Evolutionary conservation across 2,888 invertebrate genomes (phyloP).

Genomic region (Lottia scabra): DNA sequence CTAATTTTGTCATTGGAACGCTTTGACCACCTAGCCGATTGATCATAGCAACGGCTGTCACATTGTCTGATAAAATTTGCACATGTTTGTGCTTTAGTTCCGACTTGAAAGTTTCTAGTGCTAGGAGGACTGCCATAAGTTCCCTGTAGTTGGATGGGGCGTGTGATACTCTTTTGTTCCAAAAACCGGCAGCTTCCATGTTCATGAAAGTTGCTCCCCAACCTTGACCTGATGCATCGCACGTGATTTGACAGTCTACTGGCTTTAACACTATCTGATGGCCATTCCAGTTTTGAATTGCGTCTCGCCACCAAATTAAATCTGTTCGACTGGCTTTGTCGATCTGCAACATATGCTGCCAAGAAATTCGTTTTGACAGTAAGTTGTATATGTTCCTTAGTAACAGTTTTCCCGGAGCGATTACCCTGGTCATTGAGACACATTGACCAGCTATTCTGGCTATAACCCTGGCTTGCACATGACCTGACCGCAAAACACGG

Average conservation of each 20-base stretch:
- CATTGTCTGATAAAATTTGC: neutral
- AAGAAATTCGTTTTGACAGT: neutral
- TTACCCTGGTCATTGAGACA: neutral
- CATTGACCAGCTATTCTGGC: slow-evolving; percentile 7
- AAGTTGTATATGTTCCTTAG: neutral
- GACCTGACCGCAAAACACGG: neutral
- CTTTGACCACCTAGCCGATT: slow-evolving; percentile 7
- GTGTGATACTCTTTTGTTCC: neutral
- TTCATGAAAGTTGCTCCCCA: neutral
- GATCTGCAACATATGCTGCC: neutral
- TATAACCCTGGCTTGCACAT: neutral
- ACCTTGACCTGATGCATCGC: neutral
- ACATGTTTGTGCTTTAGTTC: slow-evolving; percentile 1
- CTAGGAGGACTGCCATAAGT: slow-evolving; percentile 7
- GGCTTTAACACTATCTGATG: neutral
- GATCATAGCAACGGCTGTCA: slow-evolving; percentile 8
- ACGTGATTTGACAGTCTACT: no score
- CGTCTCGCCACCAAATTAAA: slow-evolving; percentile 6
- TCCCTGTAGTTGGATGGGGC: slow-evolving; percentile 7
- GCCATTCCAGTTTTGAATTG: neutral
- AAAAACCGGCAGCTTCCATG: slow-evolving; percentile 8
- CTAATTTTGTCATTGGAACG: neutral
- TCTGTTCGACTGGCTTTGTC: neutral
- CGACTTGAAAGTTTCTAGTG: neutral
- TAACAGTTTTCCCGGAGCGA: slow-evolving; percentile 3